Conservation (phyloP, 30 jellyfish, hydroid and myxozoan genomes). For the Chrysaora quinquecirrha region DNA sequence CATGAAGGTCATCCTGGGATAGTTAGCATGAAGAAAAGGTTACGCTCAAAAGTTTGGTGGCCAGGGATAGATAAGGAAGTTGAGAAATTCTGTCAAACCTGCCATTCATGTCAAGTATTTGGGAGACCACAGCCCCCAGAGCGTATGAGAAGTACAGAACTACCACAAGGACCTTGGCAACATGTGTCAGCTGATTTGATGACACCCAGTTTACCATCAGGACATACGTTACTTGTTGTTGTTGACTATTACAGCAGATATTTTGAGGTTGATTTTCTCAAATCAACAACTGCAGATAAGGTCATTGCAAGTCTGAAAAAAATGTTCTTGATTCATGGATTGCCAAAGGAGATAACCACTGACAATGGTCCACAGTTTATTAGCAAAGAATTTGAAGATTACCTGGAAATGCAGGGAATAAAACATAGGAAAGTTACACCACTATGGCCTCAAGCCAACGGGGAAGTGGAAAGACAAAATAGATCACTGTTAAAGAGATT, state of each 20-base stretch:
- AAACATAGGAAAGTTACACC: constrained; percentile 49
- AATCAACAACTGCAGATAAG: constrained; percentile 53
- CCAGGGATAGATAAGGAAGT: constrained; percentile 64
- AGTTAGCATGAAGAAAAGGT: constrained; percentile 30
- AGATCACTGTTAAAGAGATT: constrained; percentile 44
- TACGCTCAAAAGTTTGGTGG: constrained; percentile 71
- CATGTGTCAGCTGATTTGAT: constrained; percentile 43
- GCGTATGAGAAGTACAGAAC: constrained; percentile 48
- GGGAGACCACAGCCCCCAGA: constrained; percentile 52
- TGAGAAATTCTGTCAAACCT: constrained; percentile 24
- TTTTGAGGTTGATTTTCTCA: constrained; percentile 40
- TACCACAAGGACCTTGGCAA: constrained; percentile 65
- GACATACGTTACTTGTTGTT: constrained; percentile 37
- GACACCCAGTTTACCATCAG: constrained; percentile 52
- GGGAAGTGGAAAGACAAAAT: constrained; percentile 48
- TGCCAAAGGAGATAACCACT: constrained; percentile 48
- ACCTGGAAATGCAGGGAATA: constrained; percentile 48
- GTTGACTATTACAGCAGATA: constrained; percentile 8
- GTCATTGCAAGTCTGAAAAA: constrained; percentile 50
- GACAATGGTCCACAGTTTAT: constrained; percentile 75
- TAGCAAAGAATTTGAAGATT: constrained; percentile 48
- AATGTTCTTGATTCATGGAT: constrained; percentile 48
- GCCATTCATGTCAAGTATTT: constrained; percentile 55
- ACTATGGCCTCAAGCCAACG: constrained; percentile 76
- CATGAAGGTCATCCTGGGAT: constrained; percentile 73